A percentile compares a stretch with the other conserved stretches of the same genome.
These are phyloP conservation scores for Epinephelus moara DNA, from an alignment of 2,113 vertebrate species.

Conservation along the genomic window DNA sequence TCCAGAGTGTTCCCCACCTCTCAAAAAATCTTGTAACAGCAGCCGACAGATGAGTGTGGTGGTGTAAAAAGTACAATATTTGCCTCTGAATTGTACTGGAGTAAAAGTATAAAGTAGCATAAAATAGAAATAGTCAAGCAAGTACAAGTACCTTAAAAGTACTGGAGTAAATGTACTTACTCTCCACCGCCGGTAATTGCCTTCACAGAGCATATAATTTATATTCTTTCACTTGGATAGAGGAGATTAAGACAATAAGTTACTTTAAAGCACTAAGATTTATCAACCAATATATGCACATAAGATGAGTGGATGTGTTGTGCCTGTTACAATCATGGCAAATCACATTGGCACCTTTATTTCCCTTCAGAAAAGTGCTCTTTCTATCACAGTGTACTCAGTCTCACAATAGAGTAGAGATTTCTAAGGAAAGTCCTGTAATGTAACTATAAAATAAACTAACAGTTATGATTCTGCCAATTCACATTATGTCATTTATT, in stretches of 20 bases:
- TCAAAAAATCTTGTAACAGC: too few species aligned
- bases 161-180: too few species aligned
- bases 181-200: not conserved
- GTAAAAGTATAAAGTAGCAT: too few species aligned
- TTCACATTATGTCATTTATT: not conserved
- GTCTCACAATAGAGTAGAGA: not conserved
- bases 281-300: not conserved
- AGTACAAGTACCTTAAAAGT: too few species aligned
- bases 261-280: not conserved
- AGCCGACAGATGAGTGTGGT: too few species aligned
- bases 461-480: not conserved
- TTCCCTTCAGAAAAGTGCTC: not conserved
- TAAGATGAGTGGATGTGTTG: not conserved
- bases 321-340: not conserved
- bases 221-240: not conserved
- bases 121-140: too few species aligned
- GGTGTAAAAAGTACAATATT: too few species aligned
- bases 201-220: not conserved
- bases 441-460: constrained; percentile 8
- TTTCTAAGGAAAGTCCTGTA: not conserved
- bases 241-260: not conserved
- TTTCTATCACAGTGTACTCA: not conserved
- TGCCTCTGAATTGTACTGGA: too few species aligned
- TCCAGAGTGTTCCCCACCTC: too few species aligned
- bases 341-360: not conserved